These are phyloP conservation scores for Incurvaria masculella DNA, from an alignment of 2,888 invertebrate species.

Conservation along the genomic window DNA sequence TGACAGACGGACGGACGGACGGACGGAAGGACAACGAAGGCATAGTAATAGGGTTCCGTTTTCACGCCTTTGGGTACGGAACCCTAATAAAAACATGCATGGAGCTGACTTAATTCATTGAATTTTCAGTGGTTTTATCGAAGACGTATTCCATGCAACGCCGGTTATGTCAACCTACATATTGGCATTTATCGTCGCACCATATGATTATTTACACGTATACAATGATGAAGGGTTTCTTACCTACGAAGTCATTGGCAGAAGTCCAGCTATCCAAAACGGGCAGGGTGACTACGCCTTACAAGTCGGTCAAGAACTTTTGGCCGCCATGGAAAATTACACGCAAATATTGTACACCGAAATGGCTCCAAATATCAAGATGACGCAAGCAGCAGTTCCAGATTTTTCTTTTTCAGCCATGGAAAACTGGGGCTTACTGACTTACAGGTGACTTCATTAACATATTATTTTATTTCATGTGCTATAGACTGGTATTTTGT, in stretches of 20 bases:
- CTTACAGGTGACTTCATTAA: no score
- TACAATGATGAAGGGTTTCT: conserved; percentile 13
- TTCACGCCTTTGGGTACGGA: no score
- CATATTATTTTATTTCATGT: no score
- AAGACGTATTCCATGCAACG: conserved; percentile 36
- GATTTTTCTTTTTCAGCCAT: conserved; percentile 77
- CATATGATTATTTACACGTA: conserved; percentile 36
- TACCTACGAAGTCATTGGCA: conserved; percentile 42
- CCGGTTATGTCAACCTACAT: conserved; percentile 65
- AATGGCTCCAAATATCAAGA: conserved; percentile 44
- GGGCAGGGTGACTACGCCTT: conserved; percentile 41
- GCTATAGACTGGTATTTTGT: no score
- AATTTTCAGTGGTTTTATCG: conserved; percentile 26
- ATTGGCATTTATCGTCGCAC: conserved; percentile 65
- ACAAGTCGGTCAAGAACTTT: conserved; percentile 35
- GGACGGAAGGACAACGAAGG: no score
- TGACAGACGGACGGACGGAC: no score
- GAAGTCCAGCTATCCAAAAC: conserved; percentile 33
- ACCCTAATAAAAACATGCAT: no score
- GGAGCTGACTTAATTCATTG: no score
- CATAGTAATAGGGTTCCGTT: no score
- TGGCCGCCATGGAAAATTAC: conserved; percentile 52
- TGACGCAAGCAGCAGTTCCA: conserved; percentile 75
- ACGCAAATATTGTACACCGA: conserved; percentile 47
- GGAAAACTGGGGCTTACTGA: conserved; percentile 84